Evolutionary conservation across 2,797 vertebrate genomes (phyloP), one percentile per base, ranked within the genome.

Genomic region (Clamator glandarius): DNA sequence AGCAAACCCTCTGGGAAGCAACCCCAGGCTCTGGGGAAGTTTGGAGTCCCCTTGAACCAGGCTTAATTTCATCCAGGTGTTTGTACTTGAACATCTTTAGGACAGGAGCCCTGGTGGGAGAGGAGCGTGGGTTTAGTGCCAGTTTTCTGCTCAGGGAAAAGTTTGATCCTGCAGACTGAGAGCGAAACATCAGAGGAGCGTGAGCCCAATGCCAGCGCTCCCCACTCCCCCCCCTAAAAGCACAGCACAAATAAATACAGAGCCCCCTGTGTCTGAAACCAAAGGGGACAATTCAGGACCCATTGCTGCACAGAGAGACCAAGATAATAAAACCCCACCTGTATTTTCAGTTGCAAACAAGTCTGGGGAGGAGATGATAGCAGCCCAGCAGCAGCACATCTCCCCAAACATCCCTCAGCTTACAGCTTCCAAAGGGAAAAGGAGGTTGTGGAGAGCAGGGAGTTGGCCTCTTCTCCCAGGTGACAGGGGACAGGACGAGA

Each of bases 181-280:
- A 3, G 14, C 15, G 23, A 31, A 44, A 4, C 35, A 15, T 0
- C 62, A 9, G 31, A 28, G 48, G 35, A 64, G 33, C 24, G 2
- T 0, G 8, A 41, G 5, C 9, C 20, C 7, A 1, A n/a, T 21
- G 42, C 42, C 57, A 15, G 18, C 5, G 0, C 15, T 2, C 18
- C 6, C 84, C 5, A 6, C 1, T 11, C 21, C 12, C 51, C 39
- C 39, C 25, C 10, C 0, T 0, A 5, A 28, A 41, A 42, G 29
- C 55, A 3, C 33, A 14, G n/a, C 82, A 16, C 36, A 8, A 21
- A 4, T 0, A 26, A 26, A 1, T 3, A 12, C 2, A 4, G 46
- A 62, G 55, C 25, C 39, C 31, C 1, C 11, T 2, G 57, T 2
- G 28, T 12, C 63, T 11, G 18, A 61, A 44, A 9, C 4, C 61